Percentiles rank a stretch among this genome's conserved stretches.
Conservation (phyloP, 1,140 invertebrate genomes). For the Diuraphis noxia region DNA sequence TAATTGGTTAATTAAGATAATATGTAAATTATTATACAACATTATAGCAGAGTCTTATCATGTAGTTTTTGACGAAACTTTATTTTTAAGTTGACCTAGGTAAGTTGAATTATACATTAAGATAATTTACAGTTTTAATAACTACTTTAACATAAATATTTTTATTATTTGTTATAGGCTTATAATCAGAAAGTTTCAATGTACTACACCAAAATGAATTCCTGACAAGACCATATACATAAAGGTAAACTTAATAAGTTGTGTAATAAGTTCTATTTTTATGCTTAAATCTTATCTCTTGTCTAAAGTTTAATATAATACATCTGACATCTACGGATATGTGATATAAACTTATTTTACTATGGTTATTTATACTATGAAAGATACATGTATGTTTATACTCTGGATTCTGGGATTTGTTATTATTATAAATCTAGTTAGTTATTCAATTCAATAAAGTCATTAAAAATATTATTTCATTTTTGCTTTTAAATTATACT, state of each 20-base stretch:
- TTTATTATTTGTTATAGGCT: background rate
- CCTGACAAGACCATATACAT: conserved; percentile 11
- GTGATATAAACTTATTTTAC: background rate
- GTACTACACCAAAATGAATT: background rate
- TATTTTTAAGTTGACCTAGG: conserved; percentile 17
- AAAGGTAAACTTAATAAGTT: conserved; percentile 34
- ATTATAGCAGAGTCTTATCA: no score
- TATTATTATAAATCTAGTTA: background rate
- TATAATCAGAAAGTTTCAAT: background rate
- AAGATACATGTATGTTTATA: background rate
- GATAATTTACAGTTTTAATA: background rate
- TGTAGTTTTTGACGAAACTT: background rate
- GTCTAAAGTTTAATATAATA: background rate
- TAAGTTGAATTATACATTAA: background rate
- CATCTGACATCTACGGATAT: background rate
- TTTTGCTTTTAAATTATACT: background rate
- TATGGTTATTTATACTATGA: background rate
- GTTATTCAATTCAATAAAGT: background rate
- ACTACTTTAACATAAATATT: background rate
- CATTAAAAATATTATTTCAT: background rate
- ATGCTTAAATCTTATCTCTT: background rate
- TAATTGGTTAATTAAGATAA: background rate
- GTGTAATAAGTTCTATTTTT: background rate
- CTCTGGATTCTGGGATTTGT: background rate
- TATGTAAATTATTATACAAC: background rate